Evolutionary conservation across 2,888 invertebrate species (phyloP), one percentile per base, ranked within the genome.

Genomic region (Xanthia togata): DNA sequence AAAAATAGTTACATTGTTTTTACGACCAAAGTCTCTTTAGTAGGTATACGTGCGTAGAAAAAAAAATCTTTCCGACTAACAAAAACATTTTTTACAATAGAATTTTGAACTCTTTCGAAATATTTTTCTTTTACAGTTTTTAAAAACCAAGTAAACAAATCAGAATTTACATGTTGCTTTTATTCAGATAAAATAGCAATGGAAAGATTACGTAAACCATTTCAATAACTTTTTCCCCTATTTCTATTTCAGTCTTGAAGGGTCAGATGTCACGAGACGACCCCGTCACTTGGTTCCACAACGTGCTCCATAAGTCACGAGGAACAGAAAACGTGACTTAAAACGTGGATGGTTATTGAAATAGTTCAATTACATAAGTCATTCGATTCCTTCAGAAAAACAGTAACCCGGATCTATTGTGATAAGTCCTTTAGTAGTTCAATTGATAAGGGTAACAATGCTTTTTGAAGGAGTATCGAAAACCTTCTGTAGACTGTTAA

Each of bases 321-420:
- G 74, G 63, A 23, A 26, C 14, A 20, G 38, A 73, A 69, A 79
- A 79, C 79, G 79, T 79, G 81, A 77, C 81, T n/a, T 50, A 55
- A 47, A 70, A 81, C 73, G 20, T 73, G 38, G 83, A 31, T 20
- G 50, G 26, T 64, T 68, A 82, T 82, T 59, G 78, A 78, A 78
- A 75, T 64, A 64, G 50, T 80, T 81, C 82, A 50, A 59, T 82
- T 78, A 75, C 17, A 53, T 31, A 60, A 78, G 14, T 1, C 26
- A 35, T 57, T 73, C 41, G 23, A 81, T 82, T 53, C 41, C 8
- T 53, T 31, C 23, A 35, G 44, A 65, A 59, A 81, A 64, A 60
- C 50, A 2, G 41, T n/a, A 65, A 65, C 26, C n/a, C 20, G 0
- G 17, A 31, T 53, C 26, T 74, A 44, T 78, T 44, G 26, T n/a